A percentile compares a stretch with the other conserved stretches of the same genome.
phyloP scores from a whole-genome alignment of 2,797 vertebrate genomes.

The Enteromius paludinosus region DNA sequence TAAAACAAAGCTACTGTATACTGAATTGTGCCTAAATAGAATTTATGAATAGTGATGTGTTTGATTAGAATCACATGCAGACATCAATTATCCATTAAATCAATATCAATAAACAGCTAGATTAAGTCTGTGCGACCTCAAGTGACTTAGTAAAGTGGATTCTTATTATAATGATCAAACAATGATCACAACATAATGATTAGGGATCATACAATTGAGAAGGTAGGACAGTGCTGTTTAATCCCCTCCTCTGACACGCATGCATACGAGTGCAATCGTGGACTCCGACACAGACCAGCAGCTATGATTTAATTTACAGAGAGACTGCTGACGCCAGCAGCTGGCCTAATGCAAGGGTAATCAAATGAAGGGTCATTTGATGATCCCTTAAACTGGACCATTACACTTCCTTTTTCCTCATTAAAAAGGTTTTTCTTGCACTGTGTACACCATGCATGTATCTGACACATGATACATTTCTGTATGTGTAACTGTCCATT shows the following conservation, averaged over 20 bases:
- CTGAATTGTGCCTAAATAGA: not conserved
- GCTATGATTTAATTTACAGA: constrained; percentile 72
- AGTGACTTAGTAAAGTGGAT: not conserved
- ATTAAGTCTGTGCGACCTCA: not conserved
- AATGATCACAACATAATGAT: constrained; percentile 15
- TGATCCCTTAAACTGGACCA: constrained; percentile 79
- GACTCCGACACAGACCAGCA: constrained; percentile 57
- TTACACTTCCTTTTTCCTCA: constrained; percentile 74
- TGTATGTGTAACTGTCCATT: not conserved
- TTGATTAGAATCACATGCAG: constrained; percentile 12
- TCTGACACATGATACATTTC: constrained; percentile 32
- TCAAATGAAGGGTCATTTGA: constrained; percentile 75
- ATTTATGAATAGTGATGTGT: not conserved
- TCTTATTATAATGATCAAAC: constrained; percentile 12
- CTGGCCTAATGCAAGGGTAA: constrained; percentile 79
- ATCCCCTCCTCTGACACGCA: not conserved
- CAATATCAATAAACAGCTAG: not conserved
- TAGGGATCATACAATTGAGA: constrained; percentile 11
- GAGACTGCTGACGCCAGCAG: constrained; percentile 73
- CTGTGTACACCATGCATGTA: constrained; percentile 50
- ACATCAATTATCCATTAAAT: not conserved
- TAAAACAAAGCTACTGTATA: not conserved
- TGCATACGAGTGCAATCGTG: constrained; percentile 19
- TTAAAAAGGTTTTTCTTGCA: constrained; percentile 65
- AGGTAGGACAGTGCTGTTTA: not conserved